Base-by-base conservation (phyloP, 2,888 invertebrate genomes). In the Noctua janthina region DNA sequence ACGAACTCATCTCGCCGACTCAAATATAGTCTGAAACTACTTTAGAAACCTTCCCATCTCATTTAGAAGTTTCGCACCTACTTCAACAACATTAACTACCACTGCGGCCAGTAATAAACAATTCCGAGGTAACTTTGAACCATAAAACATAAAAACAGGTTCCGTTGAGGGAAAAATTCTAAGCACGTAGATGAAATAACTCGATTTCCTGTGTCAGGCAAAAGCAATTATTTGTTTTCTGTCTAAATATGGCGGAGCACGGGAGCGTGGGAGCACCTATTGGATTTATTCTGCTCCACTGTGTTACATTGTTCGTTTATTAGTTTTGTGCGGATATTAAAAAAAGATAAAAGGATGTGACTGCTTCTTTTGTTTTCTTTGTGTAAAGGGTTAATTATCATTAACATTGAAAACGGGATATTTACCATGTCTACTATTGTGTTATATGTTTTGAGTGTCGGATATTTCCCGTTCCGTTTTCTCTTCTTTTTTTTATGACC, bases 201-300 rank as follows among this genome's bases (percentile, higher is more conserved):
- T 92, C 89, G 87, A 93, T 93, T 93, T 88, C 84, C 87, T 80
- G 82, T 91, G 92, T 91, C 92, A 92, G 88, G 89, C 87, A 86
- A 92, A 93, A 91, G 90, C 93, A 94, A 94, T 94, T 94, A 94
- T 92, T 90, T 93, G 90, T 91, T 89, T 89, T 90, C 88, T 89
- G 89, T 91, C 91, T 91, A 92, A 91, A 92, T 91, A 92, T 91
- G 89, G 80, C 73, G 86, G 81, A 83, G 79, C 82, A 80, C 43
- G 82, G 75, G 78, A 78, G 87, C 78, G 83, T 82, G 81, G 84
- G 75, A 88, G 80, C 77, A 85, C 72, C 85, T 89, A 93, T 92
- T 92, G 89, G 91, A 92, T 93, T 93, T 92, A 91, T 90, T 90
- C 84, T 87, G 86, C 83, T 81, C 87, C 82, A 79, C 82, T 79